Conservation (phyloP, 2,113 vertebrate species). For the Myotis brandtii region DNA sequence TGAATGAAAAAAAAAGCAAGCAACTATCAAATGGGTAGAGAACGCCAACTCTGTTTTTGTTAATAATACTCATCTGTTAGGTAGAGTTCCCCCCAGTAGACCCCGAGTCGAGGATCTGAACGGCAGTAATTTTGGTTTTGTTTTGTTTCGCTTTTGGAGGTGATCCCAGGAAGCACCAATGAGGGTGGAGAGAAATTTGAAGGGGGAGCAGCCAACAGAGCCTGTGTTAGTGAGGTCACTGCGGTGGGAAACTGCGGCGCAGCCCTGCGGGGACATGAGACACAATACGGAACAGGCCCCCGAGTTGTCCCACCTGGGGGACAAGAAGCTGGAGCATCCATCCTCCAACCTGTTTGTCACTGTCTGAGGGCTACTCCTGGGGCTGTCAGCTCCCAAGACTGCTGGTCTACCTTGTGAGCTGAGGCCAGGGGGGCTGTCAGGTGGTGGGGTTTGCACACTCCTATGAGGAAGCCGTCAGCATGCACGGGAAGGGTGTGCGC, state of each 20-base stretch:
- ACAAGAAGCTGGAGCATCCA: rapidly evolving
- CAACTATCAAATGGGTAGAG: background rate
- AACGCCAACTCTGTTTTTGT: background rate
- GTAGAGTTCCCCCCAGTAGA: too few species aligned
- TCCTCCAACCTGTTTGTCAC: rapidly evolving
- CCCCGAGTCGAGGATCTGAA: background rate
- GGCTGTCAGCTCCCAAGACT: background rate
- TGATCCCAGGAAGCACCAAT: background rate
- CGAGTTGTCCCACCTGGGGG: rapidly evolving
- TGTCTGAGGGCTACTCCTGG: background rate
- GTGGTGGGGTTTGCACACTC: rapidly evolving
- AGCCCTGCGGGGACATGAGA: background rate
- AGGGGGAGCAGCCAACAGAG: background rate
- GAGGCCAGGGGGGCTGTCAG: too few species aligned
- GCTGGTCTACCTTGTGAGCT: background rate
- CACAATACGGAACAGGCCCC: background rate
- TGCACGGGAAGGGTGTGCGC: background rate
- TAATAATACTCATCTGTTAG: too few species aligned
- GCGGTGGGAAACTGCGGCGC: background rate
- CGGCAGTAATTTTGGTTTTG: background rate
- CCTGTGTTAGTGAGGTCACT: background rate
- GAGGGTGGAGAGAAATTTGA: background rate
- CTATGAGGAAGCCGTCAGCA: background rate
- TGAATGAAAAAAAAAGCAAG: background rate
- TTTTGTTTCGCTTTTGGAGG: background rate